Percentiles rank a stretch among this genome's conserved stretches.
These are phyloP conservation scores for Scrobipalpa atriplicella DNA, from an alignment of 2,888 invertebrate species.

Conservation along the genomic window DNA sequence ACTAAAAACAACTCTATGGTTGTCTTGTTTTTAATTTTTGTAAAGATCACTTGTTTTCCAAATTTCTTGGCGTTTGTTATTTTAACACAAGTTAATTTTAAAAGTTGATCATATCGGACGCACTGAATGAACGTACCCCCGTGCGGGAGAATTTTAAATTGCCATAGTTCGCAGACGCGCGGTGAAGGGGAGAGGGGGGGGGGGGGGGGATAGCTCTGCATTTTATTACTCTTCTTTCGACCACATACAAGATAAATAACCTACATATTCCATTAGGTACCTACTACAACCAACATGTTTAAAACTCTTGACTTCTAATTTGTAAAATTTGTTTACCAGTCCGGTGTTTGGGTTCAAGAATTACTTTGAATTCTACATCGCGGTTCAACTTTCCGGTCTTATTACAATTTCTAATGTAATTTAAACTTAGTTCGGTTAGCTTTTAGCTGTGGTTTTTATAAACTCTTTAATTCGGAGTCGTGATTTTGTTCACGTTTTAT, in stretches of 20 bases:
- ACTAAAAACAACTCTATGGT: too few relatives aligned
- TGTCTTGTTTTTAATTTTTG: too few relatives aligned
- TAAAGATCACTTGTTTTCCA: too few relatives aligned
- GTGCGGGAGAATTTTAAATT: slow-evolving; percentile 14
- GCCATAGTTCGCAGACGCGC: slow-evolving; percentile 20
- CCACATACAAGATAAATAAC: slow-evolving; percentile 11
- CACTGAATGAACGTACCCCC: background rate
- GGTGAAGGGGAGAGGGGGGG: background rate
- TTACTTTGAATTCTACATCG: background rate
- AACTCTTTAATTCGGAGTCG: background rate
- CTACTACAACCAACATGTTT: background rate
- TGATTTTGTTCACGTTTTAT: background rate
- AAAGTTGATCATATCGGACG: background rate
- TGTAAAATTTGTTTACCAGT: background rate
- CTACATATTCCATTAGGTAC: slow-evolving; percentile 18
- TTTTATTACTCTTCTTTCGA: slow-evolving; percentile 18
- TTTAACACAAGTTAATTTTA: too few relatives aligned
- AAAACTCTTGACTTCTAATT: background rate
- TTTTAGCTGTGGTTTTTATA: background rate
- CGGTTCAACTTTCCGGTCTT: background rate
- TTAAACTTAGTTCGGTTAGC: background rate
- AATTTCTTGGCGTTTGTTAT: too few relatives aligned
- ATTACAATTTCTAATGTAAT: background rate
- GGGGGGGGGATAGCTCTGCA: background rate
- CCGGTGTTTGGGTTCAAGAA: background rate